These are phyloP conservation scores for Patiria miniata DNA, from an alignment of 35 echinoderm and acorn worm species.

Conservation along the genomic window DNA sequence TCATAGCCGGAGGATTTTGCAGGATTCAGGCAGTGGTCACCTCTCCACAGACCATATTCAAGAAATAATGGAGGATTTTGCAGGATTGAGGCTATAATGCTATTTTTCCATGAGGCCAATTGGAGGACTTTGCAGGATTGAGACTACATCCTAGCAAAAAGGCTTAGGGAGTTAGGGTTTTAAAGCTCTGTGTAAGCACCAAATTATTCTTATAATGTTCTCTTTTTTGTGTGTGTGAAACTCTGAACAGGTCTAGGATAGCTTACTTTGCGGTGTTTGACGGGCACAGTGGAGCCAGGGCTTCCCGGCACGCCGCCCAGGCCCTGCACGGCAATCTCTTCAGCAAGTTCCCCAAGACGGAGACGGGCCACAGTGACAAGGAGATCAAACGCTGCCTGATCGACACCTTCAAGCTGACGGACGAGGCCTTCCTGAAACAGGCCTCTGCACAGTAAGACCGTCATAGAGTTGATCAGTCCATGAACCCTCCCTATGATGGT, in stretches of 20 bases:
- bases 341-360: constrained; percentile 69
- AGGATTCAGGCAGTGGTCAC: too few species aligned
- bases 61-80: too few species aligned
- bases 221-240: neutral
- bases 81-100: too few species aligned
- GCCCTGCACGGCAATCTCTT: constrained; percentile 71
- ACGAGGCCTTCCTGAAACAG: constrained; percentile 92
- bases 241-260: constrained; percentile 66
- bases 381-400: constrained; percentile 91
- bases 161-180: too few species aligned
- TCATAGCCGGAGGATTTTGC: too few species aligned
- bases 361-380: constrained; percentile 62
- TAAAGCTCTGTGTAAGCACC: too few species aligned
- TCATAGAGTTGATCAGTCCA: too few species aligned
- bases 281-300: constrained; percentile 85
- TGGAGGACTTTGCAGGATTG: too few species aligned
- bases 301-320: constrained; percentile 68
- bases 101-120: too few species aligned
- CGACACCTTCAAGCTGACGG: constrained; percentile 81
- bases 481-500: neutral
- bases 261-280: constrained; percentile 94
- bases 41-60: too few species aligned
- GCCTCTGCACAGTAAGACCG: constrained; percentile 77
- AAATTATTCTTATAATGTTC: too few species aligned
- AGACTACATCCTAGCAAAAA: too few species aligned